Conservation (phyloP, 2,888 invertebrate species). For the Aethes cnicana region DNA sequence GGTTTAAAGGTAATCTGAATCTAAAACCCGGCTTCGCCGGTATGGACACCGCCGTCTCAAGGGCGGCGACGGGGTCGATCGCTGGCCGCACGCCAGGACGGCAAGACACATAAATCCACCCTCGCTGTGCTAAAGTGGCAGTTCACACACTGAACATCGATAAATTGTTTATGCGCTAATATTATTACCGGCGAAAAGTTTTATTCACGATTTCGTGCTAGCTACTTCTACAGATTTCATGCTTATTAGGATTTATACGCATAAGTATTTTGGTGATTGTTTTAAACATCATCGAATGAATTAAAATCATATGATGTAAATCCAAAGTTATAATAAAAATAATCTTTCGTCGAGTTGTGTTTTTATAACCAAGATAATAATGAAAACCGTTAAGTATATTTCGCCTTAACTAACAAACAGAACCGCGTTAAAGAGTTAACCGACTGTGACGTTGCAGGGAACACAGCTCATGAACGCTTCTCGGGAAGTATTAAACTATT, state of each 20-base stretch:
- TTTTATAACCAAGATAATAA: background rate
- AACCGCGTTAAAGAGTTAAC: conserved; percentile 44
- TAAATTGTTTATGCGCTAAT: conserved; percentile 27
- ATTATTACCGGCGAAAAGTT: conserved; percentile 9
- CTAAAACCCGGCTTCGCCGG: conserved; percentile 15
- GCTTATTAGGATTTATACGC: background rate
- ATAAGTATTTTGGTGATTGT: background rate
- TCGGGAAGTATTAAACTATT: conserved; percentile 35
- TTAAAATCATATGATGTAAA: too few species aligned
- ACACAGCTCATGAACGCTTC: conserved; percentile 36
- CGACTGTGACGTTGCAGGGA: conserved; percentile 41
- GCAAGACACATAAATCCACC: conserved; percentile 70
- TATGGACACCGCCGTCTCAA: conserved; percentile 35
- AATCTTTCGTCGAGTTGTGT: background rate
- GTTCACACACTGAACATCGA: conserved; percentile 39
- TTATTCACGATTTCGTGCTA: conserved; percentile 15
- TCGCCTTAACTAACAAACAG: conserved; percentile 39
- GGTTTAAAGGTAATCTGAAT: conserved; percentile 12
- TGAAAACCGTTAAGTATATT: conserved; percentile 11
- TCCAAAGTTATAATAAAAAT: too few species aligned
- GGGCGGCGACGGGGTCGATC: conserved; percentile 52
- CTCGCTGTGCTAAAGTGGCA: conserved; percentile 56
- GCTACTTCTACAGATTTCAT: conserved; percentile 16
- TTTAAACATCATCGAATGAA: too few species aligned
- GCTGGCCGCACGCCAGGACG: conserved; percentile 80